Evolutionary conservation across 37 sponge, comb jelly and placozoan genomes (phyloP), one percentile per base, ranked within the genome.

Genomic region (Diacarnus erythraeanus): DNA sequence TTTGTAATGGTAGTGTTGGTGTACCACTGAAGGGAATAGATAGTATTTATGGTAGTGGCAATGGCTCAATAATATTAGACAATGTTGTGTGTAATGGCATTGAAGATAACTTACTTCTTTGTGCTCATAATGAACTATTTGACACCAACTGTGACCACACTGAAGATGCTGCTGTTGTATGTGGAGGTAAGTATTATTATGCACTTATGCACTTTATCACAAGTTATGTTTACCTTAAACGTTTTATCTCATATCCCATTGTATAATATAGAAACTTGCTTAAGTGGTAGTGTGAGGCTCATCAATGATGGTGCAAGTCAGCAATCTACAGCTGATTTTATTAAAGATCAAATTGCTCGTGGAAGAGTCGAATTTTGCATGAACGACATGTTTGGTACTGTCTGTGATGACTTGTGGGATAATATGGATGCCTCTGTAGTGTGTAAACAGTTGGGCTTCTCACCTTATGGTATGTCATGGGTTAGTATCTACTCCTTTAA

Each of bases 381-480:
- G 6, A 54, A 68, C 29, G 42, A 76, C 9, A 23, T 26, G 22
- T 83, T 75, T 76, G 69, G 77, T 22, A 69, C 77, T 6, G 35
- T 83, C 27, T 76, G 77, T 69, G 69, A 58, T 39, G 71, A 38
- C 8, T 34, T 36, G 15, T 83, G 77, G 77, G 59, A 69, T 29
- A 70, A 76, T 36, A 6, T 5, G 4, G 84, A 75, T 83, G 84
- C 84, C 30, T 57, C 84, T 40, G 77, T 83, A 26, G 77, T 76
- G n/a, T 83, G 84, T 68, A 58, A 56, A 27, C 84, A 83, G 57
- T 77, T 83, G 0, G 84, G 84, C 22, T 83, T 83, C 70, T 83
- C 84, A 6, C 43, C 57, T 25, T 76, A 69, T 83, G 83, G 83
- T 82, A 58, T n/a, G n/a, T n/a, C n/a, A n/a, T n/a, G n/a, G n/a